Percentiles rank a stretch among this genome's conserved stretches.
Conservation (phyloP, 1,140 invertebrate species). For the Magallana angulata region DNA sequence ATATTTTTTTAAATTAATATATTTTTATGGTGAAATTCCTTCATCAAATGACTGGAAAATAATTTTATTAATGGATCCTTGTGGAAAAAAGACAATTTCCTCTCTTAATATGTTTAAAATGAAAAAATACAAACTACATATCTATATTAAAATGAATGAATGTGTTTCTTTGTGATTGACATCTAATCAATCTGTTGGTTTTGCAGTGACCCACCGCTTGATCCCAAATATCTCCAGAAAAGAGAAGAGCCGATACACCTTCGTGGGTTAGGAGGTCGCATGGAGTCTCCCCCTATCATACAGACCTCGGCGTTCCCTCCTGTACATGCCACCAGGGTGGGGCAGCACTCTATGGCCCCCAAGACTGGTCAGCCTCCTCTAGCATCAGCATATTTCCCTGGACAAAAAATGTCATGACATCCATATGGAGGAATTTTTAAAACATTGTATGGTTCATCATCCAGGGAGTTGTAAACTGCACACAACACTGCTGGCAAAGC, state of each 20-base stretch:
- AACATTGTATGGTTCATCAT: too few relatives aligned
- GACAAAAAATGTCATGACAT: constrained; percentile 71
- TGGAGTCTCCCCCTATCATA: constrained; percentile 59
- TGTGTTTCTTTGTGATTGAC: too few relatives aligned
- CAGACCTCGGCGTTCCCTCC: constrained; percentile 42
- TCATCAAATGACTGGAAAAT: too few relatives aligned
- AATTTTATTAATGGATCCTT: too few relatives aligned
- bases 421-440: constrained; percentile 46
- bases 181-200: neutral
- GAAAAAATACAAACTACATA: too few relatives aligned
- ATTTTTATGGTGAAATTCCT: too few relatives aligned
- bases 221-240: constrained; percentile 72
- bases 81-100: too few relatives aligned
- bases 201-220: constrained; percentile 73
- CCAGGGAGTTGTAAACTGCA: too few relatives aligned
- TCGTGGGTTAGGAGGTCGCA: constrained; percentile 59
- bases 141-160: too few relatives aligned
- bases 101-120: too few relatives aligned
- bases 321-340: constrained; percentile 58
- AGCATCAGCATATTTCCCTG: constrained; percentile 75
- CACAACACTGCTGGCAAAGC: too few relatives aligned
- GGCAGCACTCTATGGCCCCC: constrained; percentile 70
- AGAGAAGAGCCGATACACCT: constrained; percentile 73
- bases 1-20: too few relatives aligned
- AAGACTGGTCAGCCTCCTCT: constrained; percentile 69